Percentiles rank a stretch among this genome's conserved stretches.
Evolutionary conservation across 2,797 vertebrate species (phyloP).

Genomic region (Anguilla pacifica): DNA sequence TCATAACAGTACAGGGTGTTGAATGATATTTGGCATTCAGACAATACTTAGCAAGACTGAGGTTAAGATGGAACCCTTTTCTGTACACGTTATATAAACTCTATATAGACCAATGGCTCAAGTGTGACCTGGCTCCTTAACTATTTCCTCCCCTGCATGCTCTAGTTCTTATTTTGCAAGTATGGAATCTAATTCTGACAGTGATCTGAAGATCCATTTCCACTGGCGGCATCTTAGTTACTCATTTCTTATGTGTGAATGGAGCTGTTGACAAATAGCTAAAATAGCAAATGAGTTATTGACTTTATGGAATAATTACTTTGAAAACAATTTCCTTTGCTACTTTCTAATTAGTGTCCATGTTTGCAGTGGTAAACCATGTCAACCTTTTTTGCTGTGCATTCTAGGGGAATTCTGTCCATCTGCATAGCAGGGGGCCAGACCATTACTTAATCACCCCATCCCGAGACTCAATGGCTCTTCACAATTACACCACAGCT

Average conservation of each 20-base stretch:
- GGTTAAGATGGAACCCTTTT: not conserved
- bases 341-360: slow-evolving; percentile 49
- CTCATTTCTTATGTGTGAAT: slow-evolving; percentile 40
- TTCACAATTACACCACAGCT: not conserved
- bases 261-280: slow-evolving; percentile 46
- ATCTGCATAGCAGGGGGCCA: slow-evolving; percentile 8
- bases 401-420: not conserved
- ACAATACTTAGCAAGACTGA: not conserved
- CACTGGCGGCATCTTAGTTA: slow-evolving; percentile 17
- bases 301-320: slow-evolving; percentile 38
- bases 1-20: not conserved
- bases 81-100: not conserved
- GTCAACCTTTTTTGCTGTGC: slow-evolving; percentile 16
- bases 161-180: not conserved
- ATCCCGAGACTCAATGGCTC: not conserved
- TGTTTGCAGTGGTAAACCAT: slow-evolving; percentile 51
- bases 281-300: slow-evolving; percentile 45
- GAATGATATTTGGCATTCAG: not conserved
- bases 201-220: slow-evolving; percentile 33
- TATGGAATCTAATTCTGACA: slow-evolving; percentile 19
- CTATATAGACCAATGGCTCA: not conserved
- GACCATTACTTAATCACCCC: slow-evolving; percentile 16
- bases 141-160: not conserved
- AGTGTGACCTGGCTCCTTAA: not conserved
- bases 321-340: slow-evolving; percentile 31